A percentile compares a stretch with the other conserved stretches of the same genome.
phyloP scores from a whole-genome alignment of 2,113 vertebrate species.

The Upupa epops region DNA sequence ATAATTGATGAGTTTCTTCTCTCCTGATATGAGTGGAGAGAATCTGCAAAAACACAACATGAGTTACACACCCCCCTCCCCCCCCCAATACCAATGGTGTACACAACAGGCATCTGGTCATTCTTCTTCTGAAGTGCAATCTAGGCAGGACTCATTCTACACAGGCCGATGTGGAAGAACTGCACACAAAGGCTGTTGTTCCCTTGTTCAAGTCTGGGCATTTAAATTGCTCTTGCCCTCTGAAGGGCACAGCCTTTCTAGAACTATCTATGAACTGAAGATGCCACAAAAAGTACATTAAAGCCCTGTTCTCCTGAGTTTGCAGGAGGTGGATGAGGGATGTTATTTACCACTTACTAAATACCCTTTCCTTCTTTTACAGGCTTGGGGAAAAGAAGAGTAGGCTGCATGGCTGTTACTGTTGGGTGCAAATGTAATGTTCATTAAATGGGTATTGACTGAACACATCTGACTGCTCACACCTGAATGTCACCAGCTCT shows the following conservation, averaged over 20 bases:
- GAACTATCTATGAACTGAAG: neutral
- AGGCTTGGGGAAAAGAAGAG: neutral
- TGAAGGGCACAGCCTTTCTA: neutral
- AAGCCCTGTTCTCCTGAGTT: neutral
- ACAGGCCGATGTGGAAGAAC: neutral
- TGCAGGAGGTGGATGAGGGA: neutral
- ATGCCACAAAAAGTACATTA: neutral
- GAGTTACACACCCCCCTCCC: neutral
- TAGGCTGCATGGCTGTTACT: neutral
- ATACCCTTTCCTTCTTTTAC: neutral
- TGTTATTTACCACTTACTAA: neutral
- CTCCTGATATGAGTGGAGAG: neutral
- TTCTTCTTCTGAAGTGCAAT: neutral
- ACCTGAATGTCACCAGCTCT: neutral
- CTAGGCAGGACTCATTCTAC: neutral
- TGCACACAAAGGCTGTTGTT: neutral
- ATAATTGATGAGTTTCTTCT: neutral
- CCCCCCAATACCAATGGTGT: neutral
- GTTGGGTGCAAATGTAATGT: neutral
- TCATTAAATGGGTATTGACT: neutral
- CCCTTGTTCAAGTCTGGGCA: neutral
- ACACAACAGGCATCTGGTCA: neutral
- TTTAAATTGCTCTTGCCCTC: neutral
- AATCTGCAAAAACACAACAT: neutral
- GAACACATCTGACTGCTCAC: neutral